Base-by-base conservation (phyloP, 2,888 invertebrate genomes). In the Drosophila neotestacea region DNA sequence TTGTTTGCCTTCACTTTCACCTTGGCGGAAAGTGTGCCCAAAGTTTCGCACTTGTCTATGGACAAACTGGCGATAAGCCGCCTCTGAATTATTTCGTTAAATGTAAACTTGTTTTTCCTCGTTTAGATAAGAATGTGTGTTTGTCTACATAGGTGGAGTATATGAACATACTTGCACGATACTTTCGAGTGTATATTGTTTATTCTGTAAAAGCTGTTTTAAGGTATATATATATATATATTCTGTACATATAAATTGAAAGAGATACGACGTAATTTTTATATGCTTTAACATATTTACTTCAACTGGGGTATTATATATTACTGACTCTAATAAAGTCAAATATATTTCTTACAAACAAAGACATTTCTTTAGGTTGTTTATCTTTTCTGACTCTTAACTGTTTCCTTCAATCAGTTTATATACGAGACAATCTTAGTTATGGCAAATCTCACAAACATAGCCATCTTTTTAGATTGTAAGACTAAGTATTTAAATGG, bases 31-130 rank as follows among this genome's bases (percentile, higher is more conserved):
- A 76, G 69, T 71, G 48, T 36, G 28, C 6, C 44, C 60, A 80
- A 84, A 84, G 71, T 88, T 84, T 85, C 63, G 70, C 87, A 78
- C 69, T 81, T 81, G 64, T 69, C 64, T 36, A 28, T 56, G 66
- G 63, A 65, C 68, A 78, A 69, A 48, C 72, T 27, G 47, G 62
- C 68, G 81, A 82, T 82, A 82, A 83, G 82, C 60, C 13, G 38
- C 32, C 41, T 77, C 62, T 87, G 76, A 82, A 83, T 87, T 87
- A 85, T 83, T 87, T 85, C 70, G 70, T 79, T 75, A 56, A 60
- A 60, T 47, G 27, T 47, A 51, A 44, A 34, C 42, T 38, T 58
- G 56, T 56, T 46, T 46, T 36, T 4, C 56, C 46, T n/a, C 28
- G 6, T 6, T 46, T 1, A 44, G 55, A 55, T 55, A 55, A 44